Evolutionary conservation across 2,113 vertebrate genomes (phyloP).

Genomic region (Ctenomys sociabilis): DNA sequence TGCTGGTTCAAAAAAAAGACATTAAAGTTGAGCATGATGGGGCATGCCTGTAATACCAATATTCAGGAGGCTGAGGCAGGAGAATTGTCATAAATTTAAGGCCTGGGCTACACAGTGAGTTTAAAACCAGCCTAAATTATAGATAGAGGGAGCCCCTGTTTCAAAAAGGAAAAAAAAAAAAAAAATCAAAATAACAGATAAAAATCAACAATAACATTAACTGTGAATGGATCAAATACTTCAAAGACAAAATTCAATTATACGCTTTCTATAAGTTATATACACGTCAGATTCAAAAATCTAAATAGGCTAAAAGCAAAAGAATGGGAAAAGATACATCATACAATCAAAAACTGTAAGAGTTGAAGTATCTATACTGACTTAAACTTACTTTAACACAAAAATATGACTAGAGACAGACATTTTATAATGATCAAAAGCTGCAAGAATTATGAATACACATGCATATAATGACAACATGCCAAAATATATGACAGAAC

Average conservation of each 20-base stretch:
- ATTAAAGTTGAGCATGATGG: background rate
- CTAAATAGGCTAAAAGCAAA: background rate
- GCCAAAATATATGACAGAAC: conserved; percentile 17
- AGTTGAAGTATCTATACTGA: background rate
- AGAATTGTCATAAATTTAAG: background rate
- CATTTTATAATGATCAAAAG: conserved; percentile 1
- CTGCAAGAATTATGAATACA: background rate
- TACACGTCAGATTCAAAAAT: background rate
- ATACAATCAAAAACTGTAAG: background rate
- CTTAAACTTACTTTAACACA: background rate
- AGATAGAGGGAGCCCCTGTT: background rate
- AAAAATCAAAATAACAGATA: background rate
- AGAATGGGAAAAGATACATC: background rate
- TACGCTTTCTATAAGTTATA: background rate
- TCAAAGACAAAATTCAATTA: background rate
- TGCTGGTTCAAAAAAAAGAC: background rate
- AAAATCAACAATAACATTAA: conserved; percentile 22
- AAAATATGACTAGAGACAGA: conserved; percentile 38
- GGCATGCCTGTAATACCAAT: background rate
- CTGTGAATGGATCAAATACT: background rate
- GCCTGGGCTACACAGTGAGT: background rate
- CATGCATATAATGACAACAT: background rate
- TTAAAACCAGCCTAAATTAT: background rate
- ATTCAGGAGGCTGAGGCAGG: background rate
- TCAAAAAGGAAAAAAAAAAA: background rate